Evolutionary conservation across 2,888 invertebrate genomes (phyloP).

Genomic region (Drosophila fulvimacula): DNA sequence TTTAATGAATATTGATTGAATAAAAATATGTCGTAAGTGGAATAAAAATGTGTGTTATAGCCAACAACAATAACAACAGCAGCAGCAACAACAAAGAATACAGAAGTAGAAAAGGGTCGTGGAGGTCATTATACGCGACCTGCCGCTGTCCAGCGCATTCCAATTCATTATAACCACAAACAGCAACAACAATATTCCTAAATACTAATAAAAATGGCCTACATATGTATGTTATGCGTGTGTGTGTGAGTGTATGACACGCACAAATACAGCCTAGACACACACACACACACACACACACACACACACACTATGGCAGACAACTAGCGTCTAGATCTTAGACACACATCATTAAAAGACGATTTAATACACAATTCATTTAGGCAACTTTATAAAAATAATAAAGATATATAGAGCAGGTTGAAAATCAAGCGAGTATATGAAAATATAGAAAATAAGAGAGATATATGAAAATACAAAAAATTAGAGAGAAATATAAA

Average conservation of each 20-base stretch:
- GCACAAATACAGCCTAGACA: constrained; percentile 23
- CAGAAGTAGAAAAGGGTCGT: constrained; percentile 44
- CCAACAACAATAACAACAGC: constrained; percentile 8
- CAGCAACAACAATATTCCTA: constrained; percentile 26
- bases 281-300: constrained; percentile 3
- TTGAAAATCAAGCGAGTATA: background rate
- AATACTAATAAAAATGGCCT: constrained; percentile 31
- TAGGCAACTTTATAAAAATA: constrained; percentile 25
- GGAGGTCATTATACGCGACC: constrained; percentile 66
- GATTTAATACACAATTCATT: constrained; percentile 36
- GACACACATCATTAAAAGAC: constrained; percentile 36
- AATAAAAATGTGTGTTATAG: constrained; percentile 57
- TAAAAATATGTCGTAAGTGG: constrained; percentile 60
- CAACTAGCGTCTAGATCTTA: constrained; percentile 7
- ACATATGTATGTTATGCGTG: constrained; percentile 20
- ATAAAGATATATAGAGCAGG: background rate
- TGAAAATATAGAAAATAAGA: too few species aligned
- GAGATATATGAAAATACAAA: too few species aligned
- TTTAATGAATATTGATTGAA: constrained; percentile 83
- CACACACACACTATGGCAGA: constrained; percentile 2
- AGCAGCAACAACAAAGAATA: background rate
- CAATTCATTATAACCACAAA: constrained; percentile 67
- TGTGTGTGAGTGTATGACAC: constrained; percentile 27
- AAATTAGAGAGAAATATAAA: too few species aligned
- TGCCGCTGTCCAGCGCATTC: constrained; percentile 56